phyloP scores from a whole-genome alignment of 1,140 invertebrate species.

The Thalassaphorura encarpata region DNA sequence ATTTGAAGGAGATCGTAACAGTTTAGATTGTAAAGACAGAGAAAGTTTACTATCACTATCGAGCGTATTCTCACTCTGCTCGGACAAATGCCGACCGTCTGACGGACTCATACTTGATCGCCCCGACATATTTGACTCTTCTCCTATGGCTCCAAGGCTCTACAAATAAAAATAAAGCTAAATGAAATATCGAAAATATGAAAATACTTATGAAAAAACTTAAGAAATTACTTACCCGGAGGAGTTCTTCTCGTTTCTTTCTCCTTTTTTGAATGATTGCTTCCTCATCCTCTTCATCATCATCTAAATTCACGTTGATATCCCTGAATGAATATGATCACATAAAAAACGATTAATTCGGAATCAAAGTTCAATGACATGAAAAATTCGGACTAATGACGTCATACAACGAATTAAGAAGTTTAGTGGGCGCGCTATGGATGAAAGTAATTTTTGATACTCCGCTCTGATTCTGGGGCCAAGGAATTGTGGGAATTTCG shows the following conservation, averaged over 20 bases:
- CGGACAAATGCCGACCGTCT: conserved; percentile 34
- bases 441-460: too few relatives aligned
- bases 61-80: conserved; percentile 40
- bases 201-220: background rate
- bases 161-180: conserved; percentile 30
- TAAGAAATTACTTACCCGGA: conserved; percentile 52
- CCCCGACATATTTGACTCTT: conserved; percentile 48
- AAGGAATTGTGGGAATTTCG: too few relatives aligned
- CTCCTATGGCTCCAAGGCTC: conserved; percentile 50
- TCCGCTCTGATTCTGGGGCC: too few relatives aligned
- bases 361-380: conserved; percentile 16
- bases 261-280: conserved; percentile 81
- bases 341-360: too few relatives aligned
- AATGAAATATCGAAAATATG: conserved; percentile 3
- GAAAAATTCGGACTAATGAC: conserved; percentile 4
- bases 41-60: conserved; percentile 36
- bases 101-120: conserved; percentile 37
- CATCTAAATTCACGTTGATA: conserved; percentile 61
- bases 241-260: conserved; percentile 76
- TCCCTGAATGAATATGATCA: conserved; percentile 32
- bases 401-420: conserved; percentile 1
- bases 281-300: conserved; percentile 91
- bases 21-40: conserved; percentile 30
- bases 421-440: too few relatives aligned
- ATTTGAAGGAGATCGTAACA: conserved; percentile 37